Base-by-base conservation (phyloP, 2,888 invertebrate genomes). In the Eupithecia inturbata region DNA sequence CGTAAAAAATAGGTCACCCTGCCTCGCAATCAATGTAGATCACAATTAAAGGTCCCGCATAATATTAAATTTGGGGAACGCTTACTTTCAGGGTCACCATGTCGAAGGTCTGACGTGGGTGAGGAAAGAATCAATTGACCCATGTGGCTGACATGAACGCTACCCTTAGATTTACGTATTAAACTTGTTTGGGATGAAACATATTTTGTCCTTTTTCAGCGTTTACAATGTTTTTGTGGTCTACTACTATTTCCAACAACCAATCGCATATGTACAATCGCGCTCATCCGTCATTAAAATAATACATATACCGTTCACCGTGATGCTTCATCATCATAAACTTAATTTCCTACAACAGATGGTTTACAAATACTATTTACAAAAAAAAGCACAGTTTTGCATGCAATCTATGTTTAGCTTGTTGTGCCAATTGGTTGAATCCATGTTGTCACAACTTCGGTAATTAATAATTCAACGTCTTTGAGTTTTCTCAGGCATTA, bases 401-500 rank as follows among this genome's bases (percentile, higher is more conserved):
- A 57, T 12, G 63, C 68, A 75, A 75, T 73, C 71, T 73, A 72
- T 68, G 62, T 77, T 75, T 67, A 57, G 68, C 68, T 64, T 64
- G 31, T 26, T 39, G 53, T 62, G 28, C 66, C 67, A 69, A 74
- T 66, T 67, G 75, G 73, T 75, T 75, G 66, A 53, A 77, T 71
- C 74, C 60, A 70, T 74, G 73, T 70, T 31, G 67, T 41, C 71
- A 67, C 31, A 67, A 77, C 72, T 77, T 76, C 76, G 76, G 73
- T 78, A 75, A 78, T 79, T 82, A 77, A 82, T 84, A 81, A 82
- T 75, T 83, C 82, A 81, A 73, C 39, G 82, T 80, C 82, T 73
- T 33, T 28, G 49, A 66, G 26, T 66, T 66, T 26, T 39, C 66
- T 22, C 33, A n/a, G 67, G 39, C 41, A 66, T 66, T 36, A 66